These are phyloP conservation scores for Cyphomyrus plagiostoma DNA, from an alignment of 2,113 vertebrate species.

Conservation along the genomic window DNA sequence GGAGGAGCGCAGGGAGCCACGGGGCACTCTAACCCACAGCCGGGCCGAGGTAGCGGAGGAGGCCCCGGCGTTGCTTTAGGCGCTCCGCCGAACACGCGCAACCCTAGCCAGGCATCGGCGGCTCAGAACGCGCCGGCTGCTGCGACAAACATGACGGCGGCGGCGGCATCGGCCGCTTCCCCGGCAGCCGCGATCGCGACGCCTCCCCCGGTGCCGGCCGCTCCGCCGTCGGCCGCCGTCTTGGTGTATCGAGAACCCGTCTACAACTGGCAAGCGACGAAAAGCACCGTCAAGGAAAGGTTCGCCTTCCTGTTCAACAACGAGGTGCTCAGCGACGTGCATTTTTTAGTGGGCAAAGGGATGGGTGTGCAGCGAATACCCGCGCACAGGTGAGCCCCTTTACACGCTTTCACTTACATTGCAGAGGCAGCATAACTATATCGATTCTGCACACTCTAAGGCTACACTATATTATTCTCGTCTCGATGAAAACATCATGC, in stretches of 20 bases:
- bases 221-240: constrained; percentile 48
- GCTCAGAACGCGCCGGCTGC: constrained; percentile 37
- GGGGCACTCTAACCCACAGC: constrained; percentile 43
- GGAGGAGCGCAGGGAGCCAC: constrained; percentile 28
- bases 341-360: constrained; percentile 81
- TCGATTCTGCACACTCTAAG: not conserved
- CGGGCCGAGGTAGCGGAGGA: constrained; percentile 45
- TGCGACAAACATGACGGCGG: constrained; percentile 31
- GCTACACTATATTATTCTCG: not conserved
- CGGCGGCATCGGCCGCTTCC: constrained; percentile 32
- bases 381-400: constrained; percentile 69
- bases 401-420: not conserved
- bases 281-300: constrained; percentile 77
- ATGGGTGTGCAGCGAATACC: constrained; percentile 76
- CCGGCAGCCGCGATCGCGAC: constrained; percentile 40
- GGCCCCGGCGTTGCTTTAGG: constrained; percentile 39
- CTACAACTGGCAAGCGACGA: constrained; percentile 80
- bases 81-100: constrained; percentile 32
- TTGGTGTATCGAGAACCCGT: constrained; percentile 66
- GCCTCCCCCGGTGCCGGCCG: constrained; percentile 44
- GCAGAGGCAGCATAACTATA: not conserved
- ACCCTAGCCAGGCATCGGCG: constrained; percentile 34
- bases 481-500: not conserved
- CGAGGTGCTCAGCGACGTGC: constrained; percentile 84
- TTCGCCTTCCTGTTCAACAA: constrained; percentile 84